Base-by-base conservation (phyloP, 2,888 invertebrate genomes). In the Alviniconcha strummeri region DNA sequence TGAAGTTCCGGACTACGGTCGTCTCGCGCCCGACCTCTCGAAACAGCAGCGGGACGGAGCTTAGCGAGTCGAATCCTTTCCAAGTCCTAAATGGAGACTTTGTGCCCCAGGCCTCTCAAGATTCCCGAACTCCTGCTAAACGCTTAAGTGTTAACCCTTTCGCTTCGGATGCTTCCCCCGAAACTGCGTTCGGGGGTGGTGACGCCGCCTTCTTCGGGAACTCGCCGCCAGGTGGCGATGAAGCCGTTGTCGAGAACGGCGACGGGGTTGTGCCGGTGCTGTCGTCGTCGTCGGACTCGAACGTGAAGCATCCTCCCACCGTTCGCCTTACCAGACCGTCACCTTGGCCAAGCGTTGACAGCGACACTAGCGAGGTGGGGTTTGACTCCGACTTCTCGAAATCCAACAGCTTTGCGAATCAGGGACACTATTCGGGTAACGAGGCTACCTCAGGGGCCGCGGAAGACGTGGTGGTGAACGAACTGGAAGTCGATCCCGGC, bases 1-100 rank as follows among this genome's bases (percentile, higher is more conserved):
- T 81, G 11, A 72, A 72, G 13, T 36, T 52, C 15, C 89, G 89
- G 15, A 86, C 88, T 8, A 89, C 90, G 3, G 85, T 89, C 60
- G 85, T 89, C 0, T 89, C 90, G 55, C 83, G 85, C 52, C 82
- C 87, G 11, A 77, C 86, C 0, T 86, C 85, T 19, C 57, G 85
- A 52, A 69, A 87, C 17, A 83, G 80, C 36, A 54, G 56, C 19
- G 57, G n/a, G 1, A 64, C 69, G 19, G 36, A 77, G 13, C 17
- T 7, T 64, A 1, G 15, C n/a, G 76, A 57, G 11, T 11, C 76
- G 57, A 77, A n/a, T 19, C 76, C 76, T n/a, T 57, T 17, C 19
- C 57, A 13, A 77, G 11, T 19, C 15, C 56, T 77, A 17, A 57
- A 56, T 57, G 76, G 19, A 19, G 19, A 57, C 19, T 19, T 36